Percentiles rank a stretch among this genome's conserved stretches.
Evolutionary conservation across 2,888 invertebrate species (phyloP).

Genomic region (Carabus problematicus): DNA sequence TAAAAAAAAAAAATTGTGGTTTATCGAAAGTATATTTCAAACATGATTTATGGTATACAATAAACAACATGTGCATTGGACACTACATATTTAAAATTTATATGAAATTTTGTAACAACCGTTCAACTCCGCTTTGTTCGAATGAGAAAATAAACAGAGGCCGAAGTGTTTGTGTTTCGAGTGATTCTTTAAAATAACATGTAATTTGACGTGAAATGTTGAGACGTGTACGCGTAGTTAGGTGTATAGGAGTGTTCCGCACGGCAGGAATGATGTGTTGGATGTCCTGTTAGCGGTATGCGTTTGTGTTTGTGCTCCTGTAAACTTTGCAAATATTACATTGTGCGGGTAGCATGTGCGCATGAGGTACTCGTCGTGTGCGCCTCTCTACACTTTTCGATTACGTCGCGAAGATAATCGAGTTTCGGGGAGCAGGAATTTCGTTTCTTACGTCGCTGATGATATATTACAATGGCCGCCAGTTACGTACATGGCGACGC

Average conservation of each 20-base stretch:
- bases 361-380: background rate
- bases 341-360: background rate
- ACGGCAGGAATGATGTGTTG: background rate
- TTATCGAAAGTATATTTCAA: too few relatives aligned
- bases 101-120: too few relatives aligned
- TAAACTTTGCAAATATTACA: slow-evolving; percentile 36
- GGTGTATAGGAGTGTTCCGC: slow-evolving; percentile 12
- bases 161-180: too few relatives aligned
- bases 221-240: too few relatives aligned
- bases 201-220: too few relatives aligned
- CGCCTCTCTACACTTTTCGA: slow-evolving; percentile 31
- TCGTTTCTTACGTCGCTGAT: slow-evolving; percentile 38
- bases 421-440: slow-evolving; percentile 32
- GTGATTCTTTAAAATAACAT: too few relatives aligned
- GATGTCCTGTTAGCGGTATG: background rate
- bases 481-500: slow-evolving; percentile 25
- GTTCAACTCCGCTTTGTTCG: too few relatives aligned
- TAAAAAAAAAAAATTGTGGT: too few relatives aligned
- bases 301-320: background rate
- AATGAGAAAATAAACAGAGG: too few relatives aligned
- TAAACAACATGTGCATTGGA: too few relatives aligned
- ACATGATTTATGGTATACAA: too few relatives aligned
- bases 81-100: too few relatives aligned
- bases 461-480: slow-evolving; percentile 39
- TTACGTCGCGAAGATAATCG: slow-evolving; percentile 39